Evolutionary conservation across 2,113 vertebrate genomes (phyloP).

Genomic region (Podarcis cretensis): DNA sequence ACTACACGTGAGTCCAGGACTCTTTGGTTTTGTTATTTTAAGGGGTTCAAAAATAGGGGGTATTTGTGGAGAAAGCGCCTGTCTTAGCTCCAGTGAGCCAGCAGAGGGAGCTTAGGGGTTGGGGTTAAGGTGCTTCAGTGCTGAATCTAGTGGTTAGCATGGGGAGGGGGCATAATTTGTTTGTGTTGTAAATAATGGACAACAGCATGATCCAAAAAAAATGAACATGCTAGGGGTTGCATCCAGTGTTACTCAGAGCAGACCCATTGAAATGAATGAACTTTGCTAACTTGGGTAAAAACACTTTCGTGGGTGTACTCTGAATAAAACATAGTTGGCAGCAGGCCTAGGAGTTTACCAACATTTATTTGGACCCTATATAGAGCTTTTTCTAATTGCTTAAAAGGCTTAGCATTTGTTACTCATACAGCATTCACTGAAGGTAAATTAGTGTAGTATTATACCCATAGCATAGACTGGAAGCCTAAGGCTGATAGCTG

Average conservation of each 20-base stretch:
- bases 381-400: not conserved
- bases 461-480: not conserved
- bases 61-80: not conserved
- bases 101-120: not conserved
- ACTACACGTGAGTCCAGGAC: slow-evolving; percentile 57
- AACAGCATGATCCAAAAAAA: not conserved
- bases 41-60: not conserved
- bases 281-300: too few relatives aligned
- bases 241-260: too few relatives aligned
- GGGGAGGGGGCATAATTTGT: not conserved
- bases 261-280: too few relatives aligned
- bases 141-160: not conserved
- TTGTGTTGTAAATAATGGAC: not conserved
- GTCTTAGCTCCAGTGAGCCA: not conserved
- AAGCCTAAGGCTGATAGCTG: not conserved
- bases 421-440: not conserved
- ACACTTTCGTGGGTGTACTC: not conserved
- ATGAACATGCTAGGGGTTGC: not conserved
- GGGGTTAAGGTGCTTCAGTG: not conserved
- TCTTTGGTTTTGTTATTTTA: not conserved
- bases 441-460: not conserved
- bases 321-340: not conserved
- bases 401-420: not conserved
- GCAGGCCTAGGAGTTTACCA: not conserved
- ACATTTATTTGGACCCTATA: too few relatives aligned